A percentile compares a stretch with the other conserved stretches of the same genome.
These are phyloP conservation scores for Eubasilissa splendida DNA, from an alignment of 2,888 invertebrate genomes.

Conservation along the genomic window DNA sequence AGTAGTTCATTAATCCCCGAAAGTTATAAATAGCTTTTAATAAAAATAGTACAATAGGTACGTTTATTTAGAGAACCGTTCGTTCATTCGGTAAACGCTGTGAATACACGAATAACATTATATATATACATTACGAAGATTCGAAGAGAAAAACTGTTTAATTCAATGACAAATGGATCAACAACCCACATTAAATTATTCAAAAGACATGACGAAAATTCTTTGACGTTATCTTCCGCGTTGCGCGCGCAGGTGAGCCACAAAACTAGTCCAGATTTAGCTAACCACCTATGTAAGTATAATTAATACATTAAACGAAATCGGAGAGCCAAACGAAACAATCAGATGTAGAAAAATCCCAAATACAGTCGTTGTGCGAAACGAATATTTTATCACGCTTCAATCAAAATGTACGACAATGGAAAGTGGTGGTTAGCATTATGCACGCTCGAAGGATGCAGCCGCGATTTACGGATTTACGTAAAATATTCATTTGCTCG, in stretches of 20 bases:
- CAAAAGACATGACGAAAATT: background rate
- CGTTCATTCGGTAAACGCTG: too few species aligned
- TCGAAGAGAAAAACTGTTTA: background rate
- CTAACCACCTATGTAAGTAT: too few species aligned
- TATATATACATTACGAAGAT: too few species aligned
- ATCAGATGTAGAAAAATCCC: background rate
- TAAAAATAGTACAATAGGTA: too few species aligned
- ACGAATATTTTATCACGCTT: background rate
- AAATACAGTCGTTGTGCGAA: slow-evolving; percentile 1
- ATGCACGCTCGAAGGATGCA: background rate
- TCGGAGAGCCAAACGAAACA: background rate
- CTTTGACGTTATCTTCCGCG: slow-evolving; percentile 12
- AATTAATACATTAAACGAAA: background rate
- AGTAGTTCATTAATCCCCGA: too few species aligned
- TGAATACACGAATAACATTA: too few species aligned
- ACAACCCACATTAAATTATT: background rate
- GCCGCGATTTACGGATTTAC: background rate
- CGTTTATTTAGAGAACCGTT: too few species aligned
- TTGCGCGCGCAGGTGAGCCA: slow-evolving; percentile 4
- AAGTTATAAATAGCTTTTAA: too few species aligned
- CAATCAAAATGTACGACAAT: background rate
- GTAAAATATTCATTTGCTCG: background rate
- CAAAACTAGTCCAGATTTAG: background rate
- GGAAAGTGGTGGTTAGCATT: background rate
- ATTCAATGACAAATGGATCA: background rate